Percentiles rank a stretch among this genome's conserved stretches.
Evolutionary conservation across 1,140 invertebrate genomes (phyloP).

Genomic region (Yoshiicerus persimilis): DNA sequence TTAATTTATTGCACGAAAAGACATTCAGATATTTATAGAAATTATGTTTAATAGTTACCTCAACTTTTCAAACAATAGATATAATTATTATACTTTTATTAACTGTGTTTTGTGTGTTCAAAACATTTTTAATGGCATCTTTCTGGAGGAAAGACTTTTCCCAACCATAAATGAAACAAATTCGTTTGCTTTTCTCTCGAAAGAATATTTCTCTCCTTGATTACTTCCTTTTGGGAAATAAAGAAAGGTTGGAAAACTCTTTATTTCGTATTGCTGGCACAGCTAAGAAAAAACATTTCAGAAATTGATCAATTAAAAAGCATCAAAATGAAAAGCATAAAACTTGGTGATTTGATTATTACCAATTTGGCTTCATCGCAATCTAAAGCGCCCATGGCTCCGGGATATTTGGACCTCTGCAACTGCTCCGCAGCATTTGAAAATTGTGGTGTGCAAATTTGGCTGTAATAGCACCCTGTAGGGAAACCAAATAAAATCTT

Average conservation of each 20-base stretch:
- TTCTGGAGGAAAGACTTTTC: background rate
- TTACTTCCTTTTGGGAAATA: background rate
- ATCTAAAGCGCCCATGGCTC: background rate
- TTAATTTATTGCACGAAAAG: background rate
- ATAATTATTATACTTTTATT: background rate
- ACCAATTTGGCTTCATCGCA: background rate
- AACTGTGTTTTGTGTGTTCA: background rate
- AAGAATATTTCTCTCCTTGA: background rate
- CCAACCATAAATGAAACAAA: background rate
- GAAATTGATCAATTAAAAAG: background rate
- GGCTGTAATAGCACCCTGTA: background rate
- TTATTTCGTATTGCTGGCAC: background rate
- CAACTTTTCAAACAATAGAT: too few relatives aligned
- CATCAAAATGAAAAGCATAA: background rate
- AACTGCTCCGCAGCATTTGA: background rate
- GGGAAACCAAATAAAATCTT: background rate
- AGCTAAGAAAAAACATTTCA: too few relatives aligned
- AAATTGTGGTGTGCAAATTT: background rate
- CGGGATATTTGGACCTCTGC: background rate
- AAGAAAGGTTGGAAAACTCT: background rate
- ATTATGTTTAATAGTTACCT: too few relatives aligned
- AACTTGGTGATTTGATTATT: background rate
- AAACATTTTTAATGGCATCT: background rate
- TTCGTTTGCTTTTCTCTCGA: background rate
- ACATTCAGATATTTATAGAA: too few relatives aligned